phyloP scores from a whole-genome alignment of 1,140 invertebrate species.

The Diorhabda sublineata region DNA sequence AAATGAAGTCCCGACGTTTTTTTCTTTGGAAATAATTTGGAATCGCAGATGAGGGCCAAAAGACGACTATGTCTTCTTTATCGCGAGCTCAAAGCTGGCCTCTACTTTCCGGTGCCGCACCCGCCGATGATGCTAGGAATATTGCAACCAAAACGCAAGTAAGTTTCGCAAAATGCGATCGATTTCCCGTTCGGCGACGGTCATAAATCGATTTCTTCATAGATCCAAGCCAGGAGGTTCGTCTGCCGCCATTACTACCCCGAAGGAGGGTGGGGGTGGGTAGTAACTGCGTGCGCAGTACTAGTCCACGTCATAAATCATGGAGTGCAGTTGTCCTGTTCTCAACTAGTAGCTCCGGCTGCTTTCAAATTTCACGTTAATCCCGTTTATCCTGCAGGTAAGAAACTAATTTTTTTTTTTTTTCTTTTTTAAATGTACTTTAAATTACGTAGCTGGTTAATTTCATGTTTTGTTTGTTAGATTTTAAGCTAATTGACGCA shows the following conservation, averaged over 20 bases:
- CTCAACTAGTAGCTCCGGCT: slow-evolving; percentile 51
- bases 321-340: slow-evolving; percentile 59
- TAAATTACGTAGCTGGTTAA: too few relatives aligned
- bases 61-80: slow-evolving; percentile 38
- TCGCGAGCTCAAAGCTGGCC: slow-evolving; percentile 45
- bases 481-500: too few relatives aligned
- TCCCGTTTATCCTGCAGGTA: slow-evolving; percentile 42
- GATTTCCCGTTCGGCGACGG: background rate
- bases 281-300: slow-evolving; percentile 62
- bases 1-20: too few relatives aligned
- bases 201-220: slow-evolving; percentile 8
- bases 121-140: slow-evolving; percentile 35
- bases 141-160: slow-evolving; percentile 30
- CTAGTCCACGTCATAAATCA: slow-evolving; percentile 62
- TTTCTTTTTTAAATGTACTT: too few relatives aligned
- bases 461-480: too few relatives aligned
- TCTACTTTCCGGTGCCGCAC: slow-evolving; percentile 34
- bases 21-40: too few relatives aligned
- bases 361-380: slow-evolving; percentile 48
- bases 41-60: slow-evolving; percentile 8
- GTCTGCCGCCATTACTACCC: slow-evolving; percentile 66
- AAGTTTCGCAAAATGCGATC: background rate
- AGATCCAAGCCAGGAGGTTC: slow-evolving; percentile 41
- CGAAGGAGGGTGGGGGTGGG: slow-evolving; percentile 79
- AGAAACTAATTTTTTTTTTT: slow-evolving; percentile 1